These are phyloP conservation scores for Zaprionus tsacasi DNA, from an alignment of 1,140 invertebrate genomes.

Conservation along the genomic window DNA sequence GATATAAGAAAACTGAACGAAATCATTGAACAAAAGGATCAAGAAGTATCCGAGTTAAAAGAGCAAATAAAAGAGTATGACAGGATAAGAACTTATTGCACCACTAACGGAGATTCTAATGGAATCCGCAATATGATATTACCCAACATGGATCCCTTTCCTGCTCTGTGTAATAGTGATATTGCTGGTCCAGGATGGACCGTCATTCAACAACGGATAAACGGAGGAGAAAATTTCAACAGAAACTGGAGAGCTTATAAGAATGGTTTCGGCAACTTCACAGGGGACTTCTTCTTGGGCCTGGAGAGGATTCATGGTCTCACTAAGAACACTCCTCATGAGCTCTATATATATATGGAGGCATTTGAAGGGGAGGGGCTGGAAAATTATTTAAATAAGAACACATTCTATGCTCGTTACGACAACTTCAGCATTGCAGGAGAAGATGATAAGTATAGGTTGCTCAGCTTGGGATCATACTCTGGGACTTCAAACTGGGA, in stretches of 20 bases:
- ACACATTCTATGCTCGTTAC: background rate
- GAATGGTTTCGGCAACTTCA: background rate
- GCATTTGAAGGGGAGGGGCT: too few relatives aligned
- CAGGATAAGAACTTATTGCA: background rate
- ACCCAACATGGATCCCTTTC: background rate
- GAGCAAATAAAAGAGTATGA: background rate
- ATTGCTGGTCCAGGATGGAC: background rate
- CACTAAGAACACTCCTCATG: background rate
- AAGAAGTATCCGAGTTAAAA: background rate
- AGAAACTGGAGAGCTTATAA: background rate
- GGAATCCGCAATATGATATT: background rate
- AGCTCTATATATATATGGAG: slow-evolving; percentile 2
- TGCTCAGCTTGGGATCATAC: background rate
- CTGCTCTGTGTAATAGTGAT: background rate
- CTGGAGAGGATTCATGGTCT: background rate
- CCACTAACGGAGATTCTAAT: background rate
- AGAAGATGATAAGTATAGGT: background rate
- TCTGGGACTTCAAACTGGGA: background rate
- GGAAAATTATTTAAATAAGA: too few relatives aligned
- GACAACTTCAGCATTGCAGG: background rate
- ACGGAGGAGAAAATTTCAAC: background rate
- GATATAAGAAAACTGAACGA: background rate
- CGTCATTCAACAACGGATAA: background rate
- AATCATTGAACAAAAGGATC: background rate
- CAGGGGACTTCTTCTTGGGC: background rate